Evolutionary conservation across 2,113 vertebrate species (phyloP), one percentile per base, ranked within the genome.

Genomic region (Platichthys stellatus): DNA sequence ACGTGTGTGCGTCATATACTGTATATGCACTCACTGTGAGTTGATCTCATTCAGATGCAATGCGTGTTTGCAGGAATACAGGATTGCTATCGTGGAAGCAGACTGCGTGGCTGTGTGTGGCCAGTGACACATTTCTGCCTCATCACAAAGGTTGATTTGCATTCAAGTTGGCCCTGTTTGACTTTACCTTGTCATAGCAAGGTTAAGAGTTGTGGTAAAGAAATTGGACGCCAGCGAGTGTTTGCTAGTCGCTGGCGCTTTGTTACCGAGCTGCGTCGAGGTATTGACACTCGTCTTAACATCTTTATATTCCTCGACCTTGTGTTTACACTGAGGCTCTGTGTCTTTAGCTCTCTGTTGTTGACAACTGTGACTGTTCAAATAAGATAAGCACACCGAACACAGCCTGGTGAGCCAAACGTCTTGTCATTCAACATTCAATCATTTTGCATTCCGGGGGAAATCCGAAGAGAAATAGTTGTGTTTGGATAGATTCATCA

Each of bases 51-150:
- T 64, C 61, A 45, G 45, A 43, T 31, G 70, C 69, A 21, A 47
- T 17, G 38, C 24, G 54, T 12, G 15, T 68, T 69, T 74, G 63
- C 35, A 59, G 24, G 45, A 53, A 31, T 60, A 24, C 11, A 18
- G 23, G 18, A 69, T 72, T 81, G 28, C 20, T 69, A 15, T 20
- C 3, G 21, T 40, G 47, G 26, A 72, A 57, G 26, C 71, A 81
- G 69, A 65, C 75, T 60, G 24, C 5, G 23, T 38, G 4, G 67
- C 59, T 60, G 73, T 53, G 80, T 77, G 82, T 72, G 45, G 72
- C 59, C 68, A 72, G 71, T 58, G 91, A 87, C 87, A 90, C 80
- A 86, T 81, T 91, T 90, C 77, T 90, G 69, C 65, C 71, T 84
- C 61, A 53, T 31, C 14, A 72, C 69, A 81, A 91, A 91, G 76